Percentiles rank a stretch among this genome's conserved stretches.
These are phyloP conservation scores for Cantharis nigra DNA, from an alignment of 2,888 invertebrate genomes.

Conservation along the genomic window DNA sequence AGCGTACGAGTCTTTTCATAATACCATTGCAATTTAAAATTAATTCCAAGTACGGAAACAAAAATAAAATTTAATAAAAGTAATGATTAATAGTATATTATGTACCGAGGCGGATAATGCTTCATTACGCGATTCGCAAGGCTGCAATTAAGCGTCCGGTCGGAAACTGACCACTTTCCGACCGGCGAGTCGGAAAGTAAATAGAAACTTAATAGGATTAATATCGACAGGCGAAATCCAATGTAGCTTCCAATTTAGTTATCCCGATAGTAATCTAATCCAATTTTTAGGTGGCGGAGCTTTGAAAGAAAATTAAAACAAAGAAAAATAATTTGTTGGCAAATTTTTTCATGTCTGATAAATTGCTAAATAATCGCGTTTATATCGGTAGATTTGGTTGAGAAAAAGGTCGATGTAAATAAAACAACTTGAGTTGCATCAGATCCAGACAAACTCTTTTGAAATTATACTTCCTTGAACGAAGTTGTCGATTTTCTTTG, in stretches of 20 bases:
- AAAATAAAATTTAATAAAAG: neutral
- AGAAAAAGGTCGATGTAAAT: neutral
- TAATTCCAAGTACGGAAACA: neutral
- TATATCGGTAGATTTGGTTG: neutral
- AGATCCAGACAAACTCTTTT: neutral
- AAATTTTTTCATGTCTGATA: neutral
- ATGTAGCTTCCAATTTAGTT: no score
- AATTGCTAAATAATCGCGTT: neutral
- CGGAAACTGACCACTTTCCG: no score
- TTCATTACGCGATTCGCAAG: no score
- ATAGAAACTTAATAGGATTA: no score
- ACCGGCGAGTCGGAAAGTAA: no score
- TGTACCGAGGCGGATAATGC: no score
- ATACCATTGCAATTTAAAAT: neutral
- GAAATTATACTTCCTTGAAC: neutral
- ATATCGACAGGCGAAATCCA: no score
- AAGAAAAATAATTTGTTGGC: neutral
- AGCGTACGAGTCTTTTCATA: neutral
- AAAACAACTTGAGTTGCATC: neutral
- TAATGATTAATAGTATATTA: neutral
- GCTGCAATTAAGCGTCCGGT: no score
- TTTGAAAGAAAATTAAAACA: neutral
- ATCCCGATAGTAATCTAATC: neutral
- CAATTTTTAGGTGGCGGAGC: neutral
- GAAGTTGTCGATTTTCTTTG: neutral